Base-by-base conservation (phyloP, 2,797 vertebrate genomes). In the Silurus lanzhouensis region DNA sequence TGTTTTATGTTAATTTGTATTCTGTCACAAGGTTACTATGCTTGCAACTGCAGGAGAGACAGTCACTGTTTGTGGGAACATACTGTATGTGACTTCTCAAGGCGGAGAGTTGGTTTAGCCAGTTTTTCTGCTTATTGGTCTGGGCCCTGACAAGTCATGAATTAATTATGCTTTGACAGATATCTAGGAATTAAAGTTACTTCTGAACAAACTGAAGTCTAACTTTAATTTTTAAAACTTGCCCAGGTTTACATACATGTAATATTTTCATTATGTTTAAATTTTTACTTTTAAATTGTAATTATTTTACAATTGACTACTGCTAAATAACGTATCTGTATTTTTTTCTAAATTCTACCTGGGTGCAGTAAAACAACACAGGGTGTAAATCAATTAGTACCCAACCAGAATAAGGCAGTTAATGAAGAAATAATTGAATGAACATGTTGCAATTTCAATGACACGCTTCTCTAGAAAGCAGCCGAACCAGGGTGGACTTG, bases 121-220 rank as follows among this genome's bases (percentile, higher is more conserved):
- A 64, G 77, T 79, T 79, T 79, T 79, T 48, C 68, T 38, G 9
- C 58, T 61, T 61, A 19, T 14, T 48, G 15, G 38, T 75, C 70
- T 61, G 70, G 17, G 72, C 17, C 46, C 74, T 71, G 44, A 55
- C 72, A 75, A 31, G 82, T 72, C 67, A 74, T n/a, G 25, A 80
- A 57, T 15, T 25, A 64, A 48, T 64, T 80, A 80, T 64, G 60
- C 6, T n/a, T 17, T 80, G 60, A 27, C 77, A 80, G 22, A 46
- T 48, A 60, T 60, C 27, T 38, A 20, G 55, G 20, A 75, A 38
- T 64, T 20, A 80, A 44, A 8, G 22, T 64, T 22, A 48, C 60
- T 80, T 46, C n/a, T 17, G 12, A n/a, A n/a, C 31, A n/a, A 12
- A 44, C 76, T 52, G 14, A 61, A 63, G 8, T 14, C 7, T 31